Conservation (phyloP, 2,113 vertebrate species). For the Hippolais icterina region DNA sequence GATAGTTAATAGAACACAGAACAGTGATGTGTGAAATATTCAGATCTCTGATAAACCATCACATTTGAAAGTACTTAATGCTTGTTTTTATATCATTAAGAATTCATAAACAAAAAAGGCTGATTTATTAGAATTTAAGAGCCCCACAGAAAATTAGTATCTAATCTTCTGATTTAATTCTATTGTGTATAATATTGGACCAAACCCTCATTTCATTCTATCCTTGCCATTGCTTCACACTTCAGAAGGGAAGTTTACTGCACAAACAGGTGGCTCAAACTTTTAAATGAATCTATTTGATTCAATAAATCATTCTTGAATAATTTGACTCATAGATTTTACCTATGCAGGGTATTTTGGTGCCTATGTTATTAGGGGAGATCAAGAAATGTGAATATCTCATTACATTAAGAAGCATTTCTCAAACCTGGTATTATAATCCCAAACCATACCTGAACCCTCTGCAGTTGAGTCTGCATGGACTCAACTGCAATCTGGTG, state of each 20-base stretch:
- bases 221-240: not conserved
- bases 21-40: not conserved
- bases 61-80: not conserved
- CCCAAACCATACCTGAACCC: not conserved
- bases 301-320: not conserved
- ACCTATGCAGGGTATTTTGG: not conserved
- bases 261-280: not conserved
- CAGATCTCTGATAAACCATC: not conserved
- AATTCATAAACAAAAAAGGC: not conserved
- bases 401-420: not conserved
- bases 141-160: not conserved
- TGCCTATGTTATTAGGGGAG: not conserved
- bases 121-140: not conserved
- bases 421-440: not conserved
- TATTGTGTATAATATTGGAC: not conserved
- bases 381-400: not conserved
- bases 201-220: not conserved
- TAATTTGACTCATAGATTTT: not conserved
- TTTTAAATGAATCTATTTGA: not conserved
- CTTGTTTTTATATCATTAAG: not conserved
- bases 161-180: not conserved
- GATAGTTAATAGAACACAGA: not conserved
- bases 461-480: too few species aligned
- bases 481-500: not conserved
- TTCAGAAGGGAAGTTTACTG: not conserved